These are phyloP conservation scores for Holocentrus rufus DNA, from an alignment of 2,797 vertebrate genomes.

Conservation along the genomic window DNA sequence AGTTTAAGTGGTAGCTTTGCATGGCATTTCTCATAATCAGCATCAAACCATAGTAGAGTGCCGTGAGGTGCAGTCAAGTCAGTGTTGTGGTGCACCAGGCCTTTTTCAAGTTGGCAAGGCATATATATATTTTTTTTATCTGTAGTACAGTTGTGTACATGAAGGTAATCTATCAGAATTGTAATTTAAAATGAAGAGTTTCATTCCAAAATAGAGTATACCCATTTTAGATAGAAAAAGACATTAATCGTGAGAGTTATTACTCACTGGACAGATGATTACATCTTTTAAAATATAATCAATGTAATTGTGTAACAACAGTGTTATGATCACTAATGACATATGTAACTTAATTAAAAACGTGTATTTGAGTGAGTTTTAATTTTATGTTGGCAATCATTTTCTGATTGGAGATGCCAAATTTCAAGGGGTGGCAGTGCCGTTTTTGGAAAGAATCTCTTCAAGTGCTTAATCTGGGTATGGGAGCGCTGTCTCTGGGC, in stretches of 20 bases:
- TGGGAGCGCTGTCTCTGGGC: conserved; percentile 41
- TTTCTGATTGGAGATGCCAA: conserved; percentile 20
- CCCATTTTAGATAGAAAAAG: conserved; percentile 1
- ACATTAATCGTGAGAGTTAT: neutral
- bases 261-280: neutral
- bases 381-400: conserved; percentile 23
- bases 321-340: neutral
- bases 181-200: neutral
- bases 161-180: neutral
- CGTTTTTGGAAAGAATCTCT: conserved; percentile 34
- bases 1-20: conserved; percentile 70
- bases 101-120: conserved; percentile 30
- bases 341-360: conserved; percentile 2
- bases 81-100: conserved; percentile 35
- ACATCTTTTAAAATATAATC: too few relatives aligned
- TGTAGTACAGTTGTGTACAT: conserved; percentile 8
- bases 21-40: conserved; percentile 47
- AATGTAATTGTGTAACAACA: too few relatives aligned
- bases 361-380: neutral
- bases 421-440: conserved; percentile 43
- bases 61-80: conserved; percentile 23
- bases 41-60: conserved; percentile 28
- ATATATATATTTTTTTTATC: conserved; percentile 7
- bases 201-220: neutral
- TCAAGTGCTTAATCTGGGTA: conserved; percentile 38